Conservation (phyloP, 1,140 invertebrate genomes). For the Tetragonula clypearis region DNA sequence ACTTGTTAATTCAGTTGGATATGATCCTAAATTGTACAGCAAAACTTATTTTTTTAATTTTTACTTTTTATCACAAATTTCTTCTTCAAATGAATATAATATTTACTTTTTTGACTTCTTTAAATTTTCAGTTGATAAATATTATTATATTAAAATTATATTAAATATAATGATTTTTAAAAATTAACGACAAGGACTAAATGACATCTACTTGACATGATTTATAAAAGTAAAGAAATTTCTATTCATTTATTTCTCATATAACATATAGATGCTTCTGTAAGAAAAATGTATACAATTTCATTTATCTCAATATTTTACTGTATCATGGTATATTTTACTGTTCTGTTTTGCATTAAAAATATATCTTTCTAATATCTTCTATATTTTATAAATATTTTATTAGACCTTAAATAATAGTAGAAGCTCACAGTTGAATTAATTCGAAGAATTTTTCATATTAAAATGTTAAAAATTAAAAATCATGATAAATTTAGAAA, state of each 20-base stretch:
- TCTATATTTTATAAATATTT: conserved; percentile 15
- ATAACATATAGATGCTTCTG: not conserved
- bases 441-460: not conserved
- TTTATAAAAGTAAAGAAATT: not conserved
- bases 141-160: not conserved
- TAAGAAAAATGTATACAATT: not conserved
- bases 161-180: not conserved
- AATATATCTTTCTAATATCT: not conserved
- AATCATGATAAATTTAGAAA: not conserved
- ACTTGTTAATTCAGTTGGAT: conserved; percentile 71
- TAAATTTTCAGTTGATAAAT: not conserved
- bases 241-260: not conserved
- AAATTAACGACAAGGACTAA: not conserved
- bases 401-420: conserved; percentile 8
- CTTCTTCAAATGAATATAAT: not conserved
- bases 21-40: conserved; percentile 22
- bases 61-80: not conserved
- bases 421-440: not conserved
- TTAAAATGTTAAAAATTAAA: not conserved
- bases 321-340: not conserved
- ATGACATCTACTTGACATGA: not conserved
- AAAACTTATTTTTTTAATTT: not conserved
- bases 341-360: not conserved
- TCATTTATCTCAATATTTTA: conserved; percentile 6
- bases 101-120: not conserved